Percentiles rank a stretch among this genome's conserved stretches.
Conservation (phyloP, 2,888 invertebrate species). For the Diploptera punctata region DNA sequence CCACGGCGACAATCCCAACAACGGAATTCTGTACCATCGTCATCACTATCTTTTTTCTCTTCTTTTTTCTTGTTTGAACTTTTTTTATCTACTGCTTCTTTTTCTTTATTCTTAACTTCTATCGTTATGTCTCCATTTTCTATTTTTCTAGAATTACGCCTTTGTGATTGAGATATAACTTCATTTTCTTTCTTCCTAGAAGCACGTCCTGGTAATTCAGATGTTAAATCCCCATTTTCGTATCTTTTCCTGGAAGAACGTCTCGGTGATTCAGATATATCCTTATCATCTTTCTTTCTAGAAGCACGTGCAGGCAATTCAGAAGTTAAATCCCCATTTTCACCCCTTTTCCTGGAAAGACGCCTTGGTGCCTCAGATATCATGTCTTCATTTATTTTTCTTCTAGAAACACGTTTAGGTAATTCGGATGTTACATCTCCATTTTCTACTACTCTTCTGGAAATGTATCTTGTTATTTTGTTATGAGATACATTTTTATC, state of each 20-base stretch:
- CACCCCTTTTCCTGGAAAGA: neutral
- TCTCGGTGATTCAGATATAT: too few relatives aligned
- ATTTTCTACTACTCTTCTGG: neutral
- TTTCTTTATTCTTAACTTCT: neutral
- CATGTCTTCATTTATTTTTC: neutral
- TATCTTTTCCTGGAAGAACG: too few relatives aligned
- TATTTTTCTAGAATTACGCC: neutral
- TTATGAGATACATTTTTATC: neutral
- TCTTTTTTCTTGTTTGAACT: neutral
- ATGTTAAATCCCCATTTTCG: too few relatives aligned
- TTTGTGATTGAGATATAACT: too few relatives aligned
- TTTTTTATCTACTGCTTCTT: conserved; percentile 7
- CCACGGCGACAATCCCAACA: conserved; percentile 69
- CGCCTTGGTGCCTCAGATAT: neutral
- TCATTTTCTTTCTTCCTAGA: neutral
- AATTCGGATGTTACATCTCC: neutral
- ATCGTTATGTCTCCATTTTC: neutral
- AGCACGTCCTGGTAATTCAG: too few relatives aligned
- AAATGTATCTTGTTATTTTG: neutral
- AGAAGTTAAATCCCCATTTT: too few relatives aligned
- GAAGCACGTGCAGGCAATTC: too few relatives aligned
- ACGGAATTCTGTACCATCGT: conserved; percentile 51
- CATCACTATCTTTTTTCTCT: conserved; percentile 41
- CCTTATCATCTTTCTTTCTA: too few relatives aligned
- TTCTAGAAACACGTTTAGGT: neutral